Conservation (phyloP, 2,888 invertebrate species). For the Oscheius sp. region DNA sequence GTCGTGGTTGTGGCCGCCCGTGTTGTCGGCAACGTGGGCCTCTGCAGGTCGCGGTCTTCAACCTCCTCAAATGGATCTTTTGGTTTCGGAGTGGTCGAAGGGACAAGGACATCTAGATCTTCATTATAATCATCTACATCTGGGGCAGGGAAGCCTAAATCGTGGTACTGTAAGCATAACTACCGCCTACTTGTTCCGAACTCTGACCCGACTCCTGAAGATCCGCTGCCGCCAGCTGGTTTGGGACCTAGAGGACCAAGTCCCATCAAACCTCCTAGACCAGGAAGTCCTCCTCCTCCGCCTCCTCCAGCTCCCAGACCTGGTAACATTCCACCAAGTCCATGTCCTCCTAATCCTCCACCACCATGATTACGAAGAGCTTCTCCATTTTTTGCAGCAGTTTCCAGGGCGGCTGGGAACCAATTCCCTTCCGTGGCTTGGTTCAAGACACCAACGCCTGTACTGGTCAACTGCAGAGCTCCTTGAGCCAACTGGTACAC, state of each 20-base stretch:
- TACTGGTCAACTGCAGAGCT: conserved; percentile 68
- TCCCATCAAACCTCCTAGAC: background rate
- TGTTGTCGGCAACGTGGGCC: background rate
- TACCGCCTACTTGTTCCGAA: conserved; percentile 48
- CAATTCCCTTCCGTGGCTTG: conserved; percentile 68
- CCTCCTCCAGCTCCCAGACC: conserved; percentile 40
- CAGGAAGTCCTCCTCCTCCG: conserved; percentile 17
- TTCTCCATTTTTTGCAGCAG: conserved; percentile 48
- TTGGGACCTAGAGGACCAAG: background rate
- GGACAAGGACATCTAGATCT: conserved; percentile 7
- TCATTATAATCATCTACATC: conserved; percentile 54
- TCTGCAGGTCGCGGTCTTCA: conserved; percentile 27
- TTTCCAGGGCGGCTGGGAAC: conserved; percentile 69
- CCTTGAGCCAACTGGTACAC: conserved; percentile 71
- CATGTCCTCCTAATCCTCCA: conserved; percentile 43
- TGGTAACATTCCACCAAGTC: conserved; percentile 37
- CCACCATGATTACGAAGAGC: background rate
- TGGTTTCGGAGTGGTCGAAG: background rate
- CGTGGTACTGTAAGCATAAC: background rate
- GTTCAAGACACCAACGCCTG: conserved; percentile 70
- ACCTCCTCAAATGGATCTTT: conserved; percentile 24
- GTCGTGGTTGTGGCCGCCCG: background rate
- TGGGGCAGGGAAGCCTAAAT: conserved; percentile 50
- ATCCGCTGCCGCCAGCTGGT: background rate
- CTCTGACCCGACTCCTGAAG: conserved; percentile 47